Base-by-base conservation (phyloP, 2,113 vertebrate genomes). In the Corythaixoides concolor region DNA sequence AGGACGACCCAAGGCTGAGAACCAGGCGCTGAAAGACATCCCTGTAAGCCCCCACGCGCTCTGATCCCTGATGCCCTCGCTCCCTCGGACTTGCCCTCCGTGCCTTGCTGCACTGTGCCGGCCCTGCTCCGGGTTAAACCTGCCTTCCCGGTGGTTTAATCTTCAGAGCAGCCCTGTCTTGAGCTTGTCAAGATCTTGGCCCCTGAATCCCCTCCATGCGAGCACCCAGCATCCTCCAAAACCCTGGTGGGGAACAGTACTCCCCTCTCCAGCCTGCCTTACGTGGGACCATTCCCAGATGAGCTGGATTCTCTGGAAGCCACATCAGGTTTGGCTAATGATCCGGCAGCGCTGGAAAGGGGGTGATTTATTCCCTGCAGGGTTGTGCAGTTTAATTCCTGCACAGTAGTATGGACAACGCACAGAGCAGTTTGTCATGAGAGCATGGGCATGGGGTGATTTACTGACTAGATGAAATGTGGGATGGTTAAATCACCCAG, bases 11-110 rank as follows among this genome's bases (percentile, higher is more conserved):
- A 99, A 99, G 97, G 98, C 98, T 2, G 99, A 99, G 94, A 98
- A 98, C 97, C 99, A 99, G 95, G 99, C 99, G 2, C 98, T 99
- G 89, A 98, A 99, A 96, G 99, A 98, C 95, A 99, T 99, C 96
- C 99, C 99, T 6, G 99, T 99, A 98, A 99, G 99, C 90, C 58
- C 70, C 28, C 12, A 3, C 8, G 5, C 3, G 3, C 58, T 77
- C 80, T 86, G 75, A 26, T 70, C 82, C 82, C 62, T 3, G 1
- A 0, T 15, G 14, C 21, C 15, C 49, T 21, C 0, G 0, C 28
- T 72, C 63, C 1, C 0, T 52, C 62, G 58, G 33, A 24, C 3
- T 2, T 70, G 9, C 58, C 62, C 50, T 7, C 2, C 15, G 3
- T 4, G 8, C 24, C 62, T 26, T 41, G 35, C 64, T n/a, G 26